Percentiles rank a stretch among this genome's conserved stretches.
These are phyloP conservation scores for Rhinophrynus dorsalis DNA, from an alignment of 2,797 vertebrate genomes.

Conservation along the genomic window DNA sequence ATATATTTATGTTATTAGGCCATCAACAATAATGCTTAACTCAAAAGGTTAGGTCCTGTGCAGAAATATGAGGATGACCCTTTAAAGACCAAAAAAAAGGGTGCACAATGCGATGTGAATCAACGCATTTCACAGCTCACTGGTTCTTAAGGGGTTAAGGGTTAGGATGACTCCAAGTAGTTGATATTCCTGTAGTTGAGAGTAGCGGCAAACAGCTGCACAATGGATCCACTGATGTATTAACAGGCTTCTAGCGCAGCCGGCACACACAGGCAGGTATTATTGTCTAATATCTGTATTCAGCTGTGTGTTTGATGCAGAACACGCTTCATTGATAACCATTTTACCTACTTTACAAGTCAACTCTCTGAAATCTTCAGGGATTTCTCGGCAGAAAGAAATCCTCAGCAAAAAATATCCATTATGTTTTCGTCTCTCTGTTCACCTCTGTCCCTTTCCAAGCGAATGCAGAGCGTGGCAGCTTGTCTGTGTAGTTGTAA, in stretches of 20 bases:
- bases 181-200: no score
- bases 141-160: no score
- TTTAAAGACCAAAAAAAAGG: no score
- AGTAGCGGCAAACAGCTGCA: neutral
- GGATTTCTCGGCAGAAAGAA: slow-evolving; percentile 18
- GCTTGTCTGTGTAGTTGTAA: neutral
- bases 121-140: no score
- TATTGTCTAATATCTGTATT: slow-evolving; percentile 29
- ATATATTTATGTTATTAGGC: no score
- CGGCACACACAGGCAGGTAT: neutral
- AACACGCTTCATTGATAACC: slow-evolving; percentile 37
- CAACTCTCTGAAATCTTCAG: slow-evolving; percentile 27
- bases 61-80: no score
- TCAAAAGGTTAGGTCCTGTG: no score
- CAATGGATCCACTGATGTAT: neutral
- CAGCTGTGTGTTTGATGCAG: slow-evolving; percentile 35
- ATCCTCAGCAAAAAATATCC: slow-evolving; percentile 11
- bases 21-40: no score
- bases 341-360: slow-evolving; percentile 40
- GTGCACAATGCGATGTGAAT: no score
- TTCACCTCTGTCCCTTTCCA: slow-evolving; percentile 8
- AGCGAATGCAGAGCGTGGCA: neutral
- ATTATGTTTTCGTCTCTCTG: slow-evolving; percentile 14
- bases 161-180: no score
- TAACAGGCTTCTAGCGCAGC: slow-evolving; percentile 1